Evolutionary conservation across 2,113 vertebrate genomes (phyloP), one percentile per base, ranked within the genome.

Genomic region (Pelvicachromis taeniatus): DNA sequence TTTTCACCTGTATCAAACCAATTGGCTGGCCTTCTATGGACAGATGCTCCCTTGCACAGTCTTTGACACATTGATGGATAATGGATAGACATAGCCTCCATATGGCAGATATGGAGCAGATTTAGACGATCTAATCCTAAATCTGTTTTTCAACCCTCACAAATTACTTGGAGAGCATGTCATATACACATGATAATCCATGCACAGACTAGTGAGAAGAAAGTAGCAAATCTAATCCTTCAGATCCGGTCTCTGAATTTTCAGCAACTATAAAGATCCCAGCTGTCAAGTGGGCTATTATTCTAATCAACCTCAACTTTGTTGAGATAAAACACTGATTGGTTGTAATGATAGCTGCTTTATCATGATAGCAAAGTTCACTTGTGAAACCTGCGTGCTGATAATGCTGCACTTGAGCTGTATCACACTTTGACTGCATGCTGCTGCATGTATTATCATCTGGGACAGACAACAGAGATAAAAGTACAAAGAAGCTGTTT

Each of bases 1-100:
- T 93, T 92, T 94, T 95, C 93, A 94, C 93, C 92, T 95, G 91
- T 92, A 91, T 93, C 92, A 91, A 91, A 94, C 87, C 93, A 94
- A 95, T 93, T 91, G 95, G 87, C 88, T 88, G 88, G 80, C 87
- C 94, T 93, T 94, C 91, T 90, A 87, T 89, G 92, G 92, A 92
- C 94, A 95, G 93, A 91, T 95, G 93, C 95, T 94, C 91, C 89
- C 89, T 85, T 81, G 86, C 87, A 86, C 91, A 80, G 50, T 55
- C 23, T 85, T 86, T 91, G 93, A 94, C 92, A 93, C 77, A 84
- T 91, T 93, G 93, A 95, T 95, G 91, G 91, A 95, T 95, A 93
- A 93, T 93, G 84, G 89, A 90, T 88, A 85, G 88, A 91, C 90
- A 83, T 52, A 89, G 81, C 79, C 88, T 90, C 91, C 91, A 87